Conservation (phyloP, 2,113 vertebrate species). For the Colinus virginianus region DNA sequence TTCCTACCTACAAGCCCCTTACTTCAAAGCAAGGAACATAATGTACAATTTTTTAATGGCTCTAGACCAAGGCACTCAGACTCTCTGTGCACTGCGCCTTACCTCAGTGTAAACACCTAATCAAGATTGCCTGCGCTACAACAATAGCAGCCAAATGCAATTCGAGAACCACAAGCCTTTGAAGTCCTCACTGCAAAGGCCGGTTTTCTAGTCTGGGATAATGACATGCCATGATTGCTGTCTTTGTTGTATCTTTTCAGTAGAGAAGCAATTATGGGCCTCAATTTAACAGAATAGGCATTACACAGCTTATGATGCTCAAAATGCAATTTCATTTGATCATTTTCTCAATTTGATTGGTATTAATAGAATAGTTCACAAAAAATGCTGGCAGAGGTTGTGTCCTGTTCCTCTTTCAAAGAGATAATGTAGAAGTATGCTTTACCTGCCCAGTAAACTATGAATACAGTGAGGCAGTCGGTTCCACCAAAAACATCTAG, state of each 20-base stretch:
- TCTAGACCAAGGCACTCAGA: constrained; percentile 97
- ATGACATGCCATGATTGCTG: constrained; percentile 94
- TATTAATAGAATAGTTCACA: constrained; percentile 94
- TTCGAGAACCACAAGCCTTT: constrained; percentile 96
- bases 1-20: constrained; percentile 89
- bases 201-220: constrained; percentile 96
- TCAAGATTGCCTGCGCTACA: constrained; percentile 96
- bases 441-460: constrained; percentile 72
- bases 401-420: constrained; percentile 86
- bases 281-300: constrained; percentile 98
- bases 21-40: constrained; percentile 99
- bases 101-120: constrained; percentile 99
- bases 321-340: constrained; percentile 96
- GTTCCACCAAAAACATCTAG: constrained; percentile 60
- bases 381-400: constrained; percentile 89
- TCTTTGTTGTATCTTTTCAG: constrained; percentile 98
- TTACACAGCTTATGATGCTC: constrained; percentile 99
- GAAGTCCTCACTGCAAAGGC: constrained; percentile 96
- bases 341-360: constrained; percentile 98
- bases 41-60: constrained; percentile 99
- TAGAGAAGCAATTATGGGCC: constrained; percentile 96
- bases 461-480: constrained; percentile 14
- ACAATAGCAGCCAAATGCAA: constrained; percentile 99
- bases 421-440: constrained; percentile 87
- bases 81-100: constrained; percentile 92